A percentile compares a stretch with the other conserved stretches of the same genome.
phyloP scores from a whole-genome alignment of 1,140 invertebrate species.

The Hycleus phaleratus region DNA sequence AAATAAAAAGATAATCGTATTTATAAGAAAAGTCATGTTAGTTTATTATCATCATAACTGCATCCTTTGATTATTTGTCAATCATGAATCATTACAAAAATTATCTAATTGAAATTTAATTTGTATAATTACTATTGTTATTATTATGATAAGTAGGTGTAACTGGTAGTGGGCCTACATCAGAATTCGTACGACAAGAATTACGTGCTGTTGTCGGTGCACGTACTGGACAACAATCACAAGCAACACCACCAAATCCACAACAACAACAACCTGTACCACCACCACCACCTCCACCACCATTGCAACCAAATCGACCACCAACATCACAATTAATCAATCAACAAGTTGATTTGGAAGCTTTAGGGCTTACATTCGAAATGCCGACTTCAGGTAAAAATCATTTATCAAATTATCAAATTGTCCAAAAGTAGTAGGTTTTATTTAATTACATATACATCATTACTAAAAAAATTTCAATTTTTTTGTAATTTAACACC shows the following conservation, averaged over 20 bases:
- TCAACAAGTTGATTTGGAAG: slow-evolving; percentile 52
- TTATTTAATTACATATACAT: no score
- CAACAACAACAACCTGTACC: not conserved
- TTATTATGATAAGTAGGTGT: slow-evolving; percentile 27
- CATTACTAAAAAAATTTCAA: no score
- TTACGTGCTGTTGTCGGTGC: slow-evolving; percentile 78
- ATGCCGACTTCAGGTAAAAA: slow-evolving; percentile 53
- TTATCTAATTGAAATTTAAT: no score
- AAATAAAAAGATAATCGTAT: no score
- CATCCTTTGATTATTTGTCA: no score
- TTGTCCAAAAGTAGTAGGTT: not conserved
- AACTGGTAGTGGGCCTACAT: slow-evolving; percentile 44
- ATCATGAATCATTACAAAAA: no score
- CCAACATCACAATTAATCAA: slow-evolving; percentile 21
- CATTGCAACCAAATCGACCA: slow-evolving; percentile 18
- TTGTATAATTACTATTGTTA: not conserved
- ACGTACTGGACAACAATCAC: slow-evolving; percentile 52
- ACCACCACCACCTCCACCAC: slow-evolving; percentile 19
- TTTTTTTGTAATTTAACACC: no score
- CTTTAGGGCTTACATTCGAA: slow-evolving; percentile 60
- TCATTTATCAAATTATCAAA: slow-evolving; percentile 12
- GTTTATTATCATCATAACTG: no score
- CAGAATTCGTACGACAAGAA: slow-evolving; percentile 83
- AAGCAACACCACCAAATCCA: slow-evolving; percentile 31
- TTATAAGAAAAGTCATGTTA: no score